phyloP scores from a whole-genome alignment of 2,113 vertebrate species.

The Riparia riparia region DNA sequence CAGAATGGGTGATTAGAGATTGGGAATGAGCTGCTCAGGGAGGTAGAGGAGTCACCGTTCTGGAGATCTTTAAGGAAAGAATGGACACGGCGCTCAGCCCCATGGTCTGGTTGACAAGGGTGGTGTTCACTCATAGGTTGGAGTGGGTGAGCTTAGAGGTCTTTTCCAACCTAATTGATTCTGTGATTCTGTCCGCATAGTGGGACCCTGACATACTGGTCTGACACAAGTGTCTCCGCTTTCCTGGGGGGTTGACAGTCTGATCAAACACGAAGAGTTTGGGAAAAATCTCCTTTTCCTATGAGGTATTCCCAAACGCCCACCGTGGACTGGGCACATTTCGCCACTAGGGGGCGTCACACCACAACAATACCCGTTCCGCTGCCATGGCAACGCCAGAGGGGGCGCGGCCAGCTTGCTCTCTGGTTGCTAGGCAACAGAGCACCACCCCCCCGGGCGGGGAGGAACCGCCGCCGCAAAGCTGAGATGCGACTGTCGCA shows the following conservation, averaged over 20 bases:
- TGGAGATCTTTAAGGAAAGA: neutral
- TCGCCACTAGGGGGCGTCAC: neutral
- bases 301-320: neutral
- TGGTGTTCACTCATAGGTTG: neutral
- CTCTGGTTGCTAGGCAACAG: neutral
- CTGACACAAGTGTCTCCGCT: neutral
- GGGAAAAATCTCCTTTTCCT: too few relatives aligned
- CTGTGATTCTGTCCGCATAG: neutral
- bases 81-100: too few relatives aligned
- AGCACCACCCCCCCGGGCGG: rapidly evolving
- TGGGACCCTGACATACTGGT: neutral
- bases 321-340: neutral
- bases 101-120: neutral
- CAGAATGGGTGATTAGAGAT: neutral
- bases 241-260: neutral
- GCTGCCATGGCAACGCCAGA: neutral
- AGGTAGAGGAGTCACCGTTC: rapidly evolving
- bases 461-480: neutral
- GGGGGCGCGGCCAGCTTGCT: rapidly evolving
- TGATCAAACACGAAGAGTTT: neutral
- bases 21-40: neutral
- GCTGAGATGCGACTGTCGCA: neutral
- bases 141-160: neutral
- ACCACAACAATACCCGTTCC: rapidly evolving
- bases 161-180: neutral